Percentiles rank a stretch among this genome's conserved stretches.
phyloP scores from a whole-genome alignment of 2,888 invertebrate species.

The Physocephala rufipes region DNA sequence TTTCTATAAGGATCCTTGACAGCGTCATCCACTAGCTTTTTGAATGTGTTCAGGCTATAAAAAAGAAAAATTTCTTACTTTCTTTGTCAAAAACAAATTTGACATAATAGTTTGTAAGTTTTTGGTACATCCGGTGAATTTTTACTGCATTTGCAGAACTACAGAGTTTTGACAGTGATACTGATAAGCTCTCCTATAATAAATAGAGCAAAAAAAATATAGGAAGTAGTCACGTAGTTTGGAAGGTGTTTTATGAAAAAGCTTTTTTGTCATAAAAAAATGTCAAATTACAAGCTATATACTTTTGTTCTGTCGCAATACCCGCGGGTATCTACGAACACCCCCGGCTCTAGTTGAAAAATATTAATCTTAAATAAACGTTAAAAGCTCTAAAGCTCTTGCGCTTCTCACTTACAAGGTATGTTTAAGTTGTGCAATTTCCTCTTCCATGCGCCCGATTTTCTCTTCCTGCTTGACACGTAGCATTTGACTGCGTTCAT shows the following conservation, averaged over 20 bases:
- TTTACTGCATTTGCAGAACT: conserved; percentile 36
- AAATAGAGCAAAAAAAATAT: conserved; percentile 27
- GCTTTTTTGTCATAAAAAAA: not conserved
- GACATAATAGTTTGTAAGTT: not conserved
- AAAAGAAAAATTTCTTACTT: too few species aligned
- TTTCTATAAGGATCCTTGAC: too few species aligned
- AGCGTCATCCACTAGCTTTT: too few species aligned
- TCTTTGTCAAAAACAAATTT: conserved; percentile 12
- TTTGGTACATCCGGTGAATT: conserved; percentile 9
- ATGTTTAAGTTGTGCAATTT: conserved; percentile 53
- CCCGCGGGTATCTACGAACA: not conserved
- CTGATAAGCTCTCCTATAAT: conserved; percentile 45
- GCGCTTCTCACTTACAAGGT: conserved; percentile 54
- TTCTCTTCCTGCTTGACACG: conserved; percentile 59
- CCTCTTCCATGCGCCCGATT: conserved; percentile 53
- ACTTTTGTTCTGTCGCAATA: not conserved
- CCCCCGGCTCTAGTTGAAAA: not conserved
- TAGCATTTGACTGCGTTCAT: conserved; percentile 50
- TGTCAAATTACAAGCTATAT: not conserved
- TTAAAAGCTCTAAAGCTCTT: too few species aligned
- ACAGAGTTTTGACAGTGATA: conserved; percentile 41
- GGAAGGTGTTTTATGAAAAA: conserved; percentile 8
- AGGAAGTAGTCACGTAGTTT: not conserved
- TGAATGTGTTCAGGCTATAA: too few species aligned
- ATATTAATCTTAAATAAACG: too few species aligned